Percentiles rank a stretch among this genome's conserved stretches.
These are phyloP conservation scores for Nephrotoma guestfalica DNA, from an alignment of 2,888 invertebrate genomes.

Conservation along the genomic window DNA sequence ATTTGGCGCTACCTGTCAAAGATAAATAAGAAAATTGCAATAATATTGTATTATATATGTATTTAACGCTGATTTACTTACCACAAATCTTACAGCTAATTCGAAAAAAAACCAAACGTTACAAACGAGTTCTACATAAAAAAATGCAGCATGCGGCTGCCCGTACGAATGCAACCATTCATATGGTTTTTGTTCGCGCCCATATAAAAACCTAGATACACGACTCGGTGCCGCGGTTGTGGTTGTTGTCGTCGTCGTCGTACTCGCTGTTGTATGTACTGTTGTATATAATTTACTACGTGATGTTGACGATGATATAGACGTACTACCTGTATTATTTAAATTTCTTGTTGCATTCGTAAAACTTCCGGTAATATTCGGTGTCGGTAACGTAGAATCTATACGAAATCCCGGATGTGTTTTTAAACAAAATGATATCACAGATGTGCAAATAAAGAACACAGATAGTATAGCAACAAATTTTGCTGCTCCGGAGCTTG, in stretches of 20 bases:
- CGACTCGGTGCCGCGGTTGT: constrained; percentile 11
- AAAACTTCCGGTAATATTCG: background rate
- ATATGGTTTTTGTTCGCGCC: constrained; percentile 14
- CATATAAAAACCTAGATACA: constrained; percentile 7
- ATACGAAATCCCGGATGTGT: constrained; percentile 80
- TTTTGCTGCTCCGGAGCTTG: constrained; percentile 84
- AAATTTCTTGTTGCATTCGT: background rate
- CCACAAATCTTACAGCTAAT: constrained; percentile 71
- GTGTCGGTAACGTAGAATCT: constrained; percentile 25
- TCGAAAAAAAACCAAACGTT: constrained; percentile 96
- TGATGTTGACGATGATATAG: constrained; percentile 17
- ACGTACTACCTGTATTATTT: constrained; percentile 4
- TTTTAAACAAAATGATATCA: constrained; percentile 91
- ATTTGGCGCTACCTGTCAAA: constrained; percentile 66
- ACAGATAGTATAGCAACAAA: constrained; percentile 85
- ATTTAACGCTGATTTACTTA: constrained; percentile 36
- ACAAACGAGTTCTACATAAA: constrained; percentile 84
- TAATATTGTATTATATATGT: background rate
- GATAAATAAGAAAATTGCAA: constrained; percentile 12
- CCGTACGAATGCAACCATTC: constrained; percentile 39
- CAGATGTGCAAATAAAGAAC: constrained; percentile 93
- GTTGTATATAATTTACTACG: background rate
- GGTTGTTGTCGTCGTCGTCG: constrained; percentile 8
- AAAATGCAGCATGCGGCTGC: constrained; percentile 61
- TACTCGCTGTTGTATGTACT: constrained; percentile 6